Conservation (phyloP, 2,888 invertebrate species). For the Xylota segnis region DNA sequence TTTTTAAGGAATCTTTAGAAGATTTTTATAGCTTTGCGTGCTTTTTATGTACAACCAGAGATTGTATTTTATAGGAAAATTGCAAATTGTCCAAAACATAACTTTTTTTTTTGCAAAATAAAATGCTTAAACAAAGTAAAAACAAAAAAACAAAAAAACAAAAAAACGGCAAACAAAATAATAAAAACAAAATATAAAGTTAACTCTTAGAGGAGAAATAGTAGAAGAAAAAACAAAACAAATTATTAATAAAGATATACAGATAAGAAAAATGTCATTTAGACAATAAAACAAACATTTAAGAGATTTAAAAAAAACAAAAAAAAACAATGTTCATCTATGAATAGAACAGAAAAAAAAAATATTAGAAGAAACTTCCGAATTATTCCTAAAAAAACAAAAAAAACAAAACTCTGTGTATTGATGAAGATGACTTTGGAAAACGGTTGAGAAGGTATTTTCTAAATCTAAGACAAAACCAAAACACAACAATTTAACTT, state of each 20-base stretch:
- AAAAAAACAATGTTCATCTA: conserved; percentile 44
- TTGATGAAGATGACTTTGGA: conserved; percentile 52
- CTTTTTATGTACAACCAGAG: conserved; percentile 72
- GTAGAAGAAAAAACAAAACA: conserved; percentile 47
- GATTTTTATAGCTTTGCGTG: conserved; percentile 76
- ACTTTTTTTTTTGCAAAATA: conserved; percentile 50
- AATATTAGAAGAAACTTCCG: conserved; percentile 52
- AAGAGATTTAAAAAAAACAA: conserved; percentile 25
- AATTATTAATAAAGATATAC: conserved; percentile 45
- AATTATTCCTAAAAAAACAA: conserved; percentile 64
- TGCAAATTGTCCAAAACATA: conserved; percentile 73
- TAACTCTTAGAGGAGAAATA: conserved; percentile 74
- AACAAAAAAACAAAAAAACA: too few species aligned
- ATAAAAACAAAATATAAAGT: conserved; percentile 57
- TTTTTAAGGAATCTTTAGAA: conserved; percentile 76
- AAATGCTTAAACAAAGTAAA: conserved; percentile 40
- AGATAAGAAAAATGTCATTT: conserved; percentile 67
- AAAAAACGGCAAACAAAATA: conserved; percentile 44
- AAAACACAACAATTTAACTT: conserved; percentile 61
- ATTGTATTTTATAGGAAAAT: conserved; percentile 74
- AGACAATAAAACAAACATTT: conserved; percentile 69
- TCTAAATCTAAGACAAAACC: conserved; percentile 39
- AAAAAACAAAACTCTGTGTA: conserved; percentile 37
- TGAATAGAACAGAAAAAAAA: conserved; percentile 45
- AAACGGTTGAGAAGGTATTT: conserved; percentile 45